phyloP scores from a whole-genome alignment of 1,140 invertebrate species.

The Hirudo medicinalis region DNA sequence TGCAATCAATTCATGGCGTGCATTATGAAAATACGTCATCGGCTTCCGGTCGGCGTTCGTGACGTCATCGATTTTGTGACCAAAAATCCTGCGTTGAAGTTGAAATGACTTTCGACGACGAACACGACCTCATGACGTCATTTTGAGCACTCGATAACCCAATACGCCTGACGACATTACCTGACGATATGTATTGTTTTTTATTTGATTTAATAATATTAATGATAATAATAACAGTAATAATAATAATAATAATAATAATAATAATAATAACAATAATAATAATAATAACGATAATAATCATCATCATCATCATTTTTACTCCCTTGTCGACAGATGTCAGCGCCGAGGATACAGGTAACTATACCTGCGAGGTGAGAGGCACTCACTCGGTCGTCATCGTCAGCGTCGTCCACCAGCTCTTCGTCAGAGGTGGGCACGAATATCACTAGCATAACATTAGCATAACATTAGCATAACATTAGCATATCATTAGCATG shows the following conservation, averaged over 20 bases:
- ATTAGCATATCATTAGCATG: not conserved
- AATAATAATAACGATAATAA: slow-evolving; percentile 5
- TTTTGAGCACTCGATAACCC: too few relatives aligned
- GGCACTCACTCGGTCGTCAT: not conserved
- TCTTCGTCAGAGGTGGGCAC: slow-evolving; percentile 6
- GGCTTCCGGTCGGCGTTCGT: slow-evolving; percentile 1
- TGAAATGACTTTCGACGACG: not conserved
- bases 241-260: not conserved
- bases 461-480: not conserved
- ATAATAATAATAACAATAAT: not conserved
- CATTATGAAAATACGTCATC: not conserved
- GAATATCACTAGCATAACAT: not conserved
- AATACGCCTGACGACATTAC: too few relatives aligned
- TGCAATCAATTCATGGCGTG: too few relatives aligned
- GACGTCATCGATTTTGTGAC: slow-evolving; percentile 10
- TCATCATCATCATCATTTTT: not conserved
- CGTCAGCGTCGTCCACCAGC: slow-evolving; percentile 4
- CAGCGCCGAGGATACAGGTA: slow-evolving; percentile 8
- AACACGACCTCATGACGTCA: too few relatives aligned
- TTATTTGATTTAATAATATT: too few relatives aligned
- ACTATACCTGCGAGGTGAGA: slow-evolving; percentile 7
- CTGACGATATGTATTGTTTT: too few relatives aligned
- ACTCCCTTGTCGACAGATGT: not conserved
- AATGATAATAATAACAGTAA: too few relatives aligned
- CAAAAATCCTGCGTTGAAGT: not conserved